A percentile compares a stretch with the other conserved stretches of the same genome.
phyloP scores from a whole-genome alignment of 2,888 invertebrate species.

The Dastarcus helophoroides region DNA sequence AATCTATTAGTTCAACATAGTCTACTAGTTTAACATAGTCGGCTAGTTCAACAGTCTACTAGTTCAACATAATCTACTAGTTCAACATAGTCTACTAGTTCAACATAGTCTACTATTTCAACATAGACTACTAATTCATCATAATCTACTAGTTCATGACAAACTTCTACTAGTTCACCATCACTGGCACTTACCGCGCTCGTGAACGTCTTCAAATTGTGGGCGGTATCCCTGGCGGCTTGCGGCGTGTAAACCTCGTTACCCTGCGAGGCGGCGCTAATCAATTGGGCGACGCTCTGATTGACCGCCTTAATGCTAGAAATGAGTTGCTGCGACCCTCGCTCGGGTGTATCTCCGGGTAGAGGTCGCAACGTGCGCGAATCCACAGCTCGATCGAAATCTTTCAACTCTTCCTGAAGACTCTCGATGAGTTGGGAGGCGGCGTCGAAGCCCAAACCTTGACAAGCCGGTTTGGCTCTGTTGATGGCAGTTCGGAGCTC shows the following conservation, averaged over 20 bases:
- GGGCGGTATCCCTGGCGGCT: slow-evolving; percentile 71
- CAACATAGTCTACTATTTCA: no score
- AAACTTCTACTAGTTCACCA: no score
- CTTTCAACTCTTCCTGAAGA: slow-evolving; percentile 70
- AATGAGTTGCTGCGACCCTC: slow-evolving; percentile 46
- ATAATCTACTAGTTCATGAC: no score
- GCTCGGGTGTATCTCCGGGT: slow-evolving; percentile 55
- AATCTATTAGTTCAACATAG: no score
- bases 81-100: no score
- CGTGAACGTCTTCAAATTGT: slow-evolving; percentile 61
- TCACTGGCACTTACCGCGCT: slow-evolving; percentile 40
- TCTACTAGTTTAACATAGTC: no score
- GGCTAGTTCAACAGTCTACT: no score
- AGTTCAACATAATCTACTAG: no score
- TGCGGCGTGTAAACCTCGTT: slow-evolving; percentile 71
- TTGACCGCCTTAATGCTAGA: slow-evolving; percentile 64
- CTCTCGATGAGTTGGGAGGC: slow-evolving; percentile 73
- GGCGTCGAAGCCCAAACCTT: slow-evolving; percentile 74
- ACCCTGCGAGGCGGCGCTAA: slow-evolving; percentile 73
- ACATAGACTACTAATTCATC: no score
- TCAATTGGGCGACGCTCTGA: slow-evolving; percentile 71
- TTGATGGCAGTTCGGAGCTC: slow-evolving; percentile 33
- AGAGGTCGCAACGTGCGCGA: slow-evolving; percentile 64
- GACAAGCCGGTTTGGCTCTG: slow-evolving; percentile 46
- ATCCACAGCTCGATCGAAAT: slow-evolving; percentile 64